Percentiles rank a stretch among this genome's conserved stretches.
Evolutionary conservation across 2,888 invertebrate genomes (phyloP).

Genomic region (Xestia ashworthii): DNA sequence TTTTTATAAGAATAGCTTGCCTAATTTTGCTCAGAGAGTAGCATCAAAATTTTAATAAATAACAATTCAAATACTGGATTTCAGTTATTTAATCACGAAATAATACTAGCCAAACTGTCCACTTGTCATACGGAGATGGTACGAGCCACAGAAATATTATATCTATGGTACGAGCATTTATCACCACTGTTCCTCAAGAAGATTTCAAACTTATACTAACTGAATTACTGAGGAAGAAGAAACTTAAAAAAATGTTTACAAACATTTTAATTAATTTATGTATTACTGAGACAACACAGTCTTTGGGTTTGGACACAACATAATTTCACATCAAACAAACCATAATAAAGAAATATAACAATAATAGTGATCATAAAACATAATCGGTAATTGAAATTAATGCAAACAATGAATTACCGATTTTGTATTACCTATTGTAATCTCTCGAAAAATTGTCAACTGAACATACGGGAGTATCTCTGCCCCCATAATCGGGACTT

Average conservation of each 20-base stretch:
- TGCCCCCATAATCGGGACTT: too few relatives aligned
- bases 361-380: not conserved
- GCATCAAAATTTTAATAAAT: not conserved
- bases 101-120: not conserved
- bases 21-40: not conserved
- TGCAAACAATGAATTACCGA: not conserved
- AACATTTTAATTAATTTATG: not conserved
- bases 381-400: not conserved
- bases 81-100: too few relatives aligned
- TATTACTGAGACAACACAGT: not conserved
- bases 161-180: not conserved
- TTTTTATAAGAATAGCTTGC: slow-evolving; percentile 7
- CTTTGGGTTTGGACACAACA: not conserved
- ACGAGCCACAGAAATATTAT: too few relatives aligned
- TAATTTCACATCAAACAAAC: slow-evolving; percentile 4
- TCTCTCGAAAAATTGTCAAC: too few relatives aligned
- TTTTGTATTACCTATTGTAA: too few relatives aligned
- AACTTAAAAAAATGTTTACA: not conserved
- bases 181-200: not conserved
- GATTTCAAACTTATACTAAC: not conserved
- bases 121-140: not conserved
- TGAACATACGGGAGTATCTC: too few relatives aligned
- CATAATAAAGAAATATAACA: not conserved
- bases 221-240: not conserved
- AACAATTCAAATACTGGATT: not conserved